Base-by-base conservation (phyloP, 1,140 invertebrate genomes). In the Pomphorhynchus laevis region DNA sequence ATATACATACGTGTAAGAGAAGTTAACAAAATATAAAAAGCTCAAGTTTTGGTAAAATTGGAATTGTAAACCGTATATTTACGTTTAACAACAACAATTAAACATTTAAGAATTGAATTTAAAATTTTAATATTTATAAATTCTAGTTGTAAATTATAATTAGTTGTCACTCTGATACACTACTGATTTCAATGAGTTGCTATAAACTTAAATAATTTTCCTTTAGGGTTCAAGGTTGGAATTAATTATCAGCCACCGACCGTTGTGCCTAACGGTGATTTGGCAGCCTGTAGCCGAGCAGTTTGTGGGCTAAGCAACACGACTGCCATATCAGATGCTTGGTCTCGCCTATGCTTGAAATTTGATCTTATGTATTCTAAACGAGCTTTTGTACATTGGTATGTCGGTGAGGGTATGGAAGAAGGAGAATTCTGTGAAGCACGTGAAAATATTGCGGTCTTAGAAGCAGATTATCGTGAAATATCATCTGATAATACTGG, bases 401-500 rank as follows among this genome's bases (percentile, higher is more conserved):
- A 55, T 48, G 53, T 62, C 37, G 54, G 58, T 39, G 59, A 62
- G 45, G 59, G 58, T 23, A 60, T 59, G 57, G 59, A 62, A 43
- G 61, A 62, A 48, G 56, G 55, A 34, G 53, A 62, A 71, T 71
- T 51, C 73, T 20, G 20, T 3, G 72, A 76, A 54, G 73, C 73
- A 34, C 65, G 72, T 48, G 72, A 77, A 56, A 72, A 75, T 64
- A 58, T 74, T 49, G 71, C 72, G 32, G 70, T 70, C 12, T 58
- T 74, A 4, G 69, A 74, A 59, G 72, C 72, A 54, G 72, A 75
- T 54, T 74, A 74, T 53, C 70, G 72, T 56, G 70, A 72, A 53
- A 69, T 71, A 49, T 67, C 69, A 46, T 65, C 69, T 59, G 67
- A 72, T 58, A 68, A 68, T 16, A 65, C 66, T 17, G 69, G 69